Evolutionary conservation across 2,888 invertebrate genomes (phyloP), one percentile per base, ranked within the genome.

Genomic region (Acanthococcus lagerstroemiae): DNA sequence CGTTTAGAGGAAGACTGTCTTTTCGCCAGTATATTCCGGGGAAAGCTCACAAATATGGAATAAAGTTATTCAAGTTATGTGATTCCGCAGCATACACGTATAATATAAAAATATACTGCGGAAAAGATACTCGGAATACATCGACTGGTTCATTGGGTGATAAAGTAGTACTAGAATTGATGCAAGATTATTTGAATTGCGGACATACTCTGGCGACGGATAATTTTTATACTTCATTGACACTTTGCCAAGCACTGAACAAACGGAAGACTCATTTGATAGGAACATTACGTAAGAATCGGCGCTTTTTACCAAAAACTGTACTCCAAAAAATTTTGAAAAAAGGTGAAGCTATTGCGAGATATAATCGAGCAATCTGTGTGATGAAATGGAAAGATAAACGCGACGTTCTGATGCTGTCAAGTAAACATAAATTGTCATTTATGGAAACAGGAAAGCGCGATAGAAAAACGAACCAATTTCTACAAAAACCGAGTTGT

Each of bases 51-150:
- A n/a, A n/a, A n/a, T n/a, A n/a, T n/a, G n/a, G n/a, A n/a, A n/a
- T n/a, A n/a, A n/a, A n/a, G n/a, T 21, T 75, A 26, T 74, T 74
- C 65, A 72, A 74, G 68, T 52, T 73, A 15, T 74, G 74, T 66
- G 70, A 71, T 57, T 69, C 70, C 17, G 71, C 71, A 52, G 74
- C 73, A 6, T 74, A 72, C 61, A 72, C 71, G 15, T 71, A 52
- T 45, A 57, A 65, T n/a, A 55, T 68, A 25, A 69, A 67, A 24
- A 65, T 74, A 60, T 73, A 73, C 68, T 66, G 70, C 6, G 72
- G 71, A n/a, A 17, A 24, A 3, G 37, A 37, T 1, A 4, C 37
- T 4, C 24, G 37, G 4, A 3, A 3, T 1, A 44, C 5, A n/a
- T 6, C 4, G 15, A 24, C 30, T 30, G 19, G 1, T 37, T 2